Evolutionary conservation across 2,113 vertebrate genomes (phyloP).

Genomic region (Piaya cayana): DNA sequence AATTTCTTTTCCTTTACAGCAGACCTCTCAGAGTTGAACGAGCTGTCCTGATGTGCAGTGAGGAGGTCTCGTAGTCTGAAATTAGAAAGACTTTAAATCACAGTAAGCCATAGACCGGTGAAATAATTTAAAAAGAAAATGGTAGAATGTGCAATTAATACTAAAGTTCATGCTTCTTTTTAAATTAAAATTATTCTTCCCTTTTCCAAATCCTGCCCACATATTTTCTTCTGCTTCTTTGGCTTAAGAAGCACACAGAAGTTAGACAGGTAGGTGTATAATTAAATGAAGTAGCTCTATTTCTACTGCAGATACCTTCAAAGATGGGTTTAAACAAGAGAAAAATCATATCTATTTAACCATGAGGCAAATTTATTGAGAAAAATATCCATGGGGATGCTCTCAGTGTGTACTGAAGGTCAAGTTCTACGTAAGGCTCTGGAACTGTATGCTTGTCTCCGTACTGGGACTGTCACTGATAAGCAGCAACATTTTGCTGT

Average conservation of each 20-base stretch:
- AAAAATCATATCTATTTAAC: background rate
- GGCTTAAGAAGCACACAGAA: background rate
- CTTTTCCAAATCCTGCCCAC: background rate
- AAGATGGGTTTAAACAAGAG: background rate
- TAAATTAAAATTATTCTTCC: background rate
- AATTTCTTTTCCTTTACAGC: background rate
- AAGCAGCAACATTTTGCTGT: background rate
- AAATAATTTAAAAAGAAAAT: background rate
- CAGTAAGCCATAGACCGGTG: background rate
- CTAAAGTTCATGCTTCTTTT: background rate
- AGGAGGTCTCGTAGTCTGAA: background rate
- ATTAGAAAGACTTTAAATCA: background rate
- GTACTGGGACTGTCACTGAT: background rate
- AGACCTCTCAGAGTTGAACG: background rate
- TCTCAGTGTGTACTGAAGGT: background rate
- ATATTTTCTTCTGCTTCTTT: background rate
- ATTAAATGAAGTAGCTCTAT: background rate
- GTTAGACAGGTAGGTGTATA: background rate
- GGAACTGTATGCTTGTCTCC: background rate
- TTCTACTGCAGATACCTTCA: background rate
- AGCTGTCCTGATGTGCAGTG: background rate
- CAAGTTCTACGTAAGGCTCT: background rate
- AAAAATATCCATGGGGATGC: background rate
- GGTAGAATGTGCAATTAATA: background rate
- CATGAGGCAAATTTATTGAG: background rate